Conservation (phyloP, 2,888 invertebrate genomes). For the Ectropis crepuscularia region DNA sequence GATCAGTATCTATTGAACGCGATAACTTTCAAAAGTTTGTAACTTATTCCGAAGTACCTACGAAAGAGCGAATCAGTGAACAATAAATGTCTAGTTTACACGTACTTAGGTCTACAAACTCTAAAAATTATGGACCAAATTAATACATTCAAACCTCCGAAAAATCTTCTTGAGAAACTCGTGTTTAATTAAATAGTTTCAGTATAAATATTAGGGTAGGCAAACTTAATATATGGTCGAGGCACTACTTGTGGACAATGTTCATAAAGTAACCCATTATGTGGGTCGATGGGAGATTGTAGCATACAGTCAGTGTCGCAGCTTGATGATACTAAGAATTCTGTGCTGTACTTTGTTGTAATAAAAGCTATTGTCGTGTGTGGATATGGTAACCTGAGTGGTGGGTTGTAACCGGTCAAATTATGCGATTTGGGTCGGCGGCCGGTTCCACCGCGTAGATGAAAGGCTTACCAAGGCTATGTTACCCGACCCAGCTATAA, state of each 20-base stretch:
- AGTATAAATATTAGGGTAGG: conserved; percentile 24
- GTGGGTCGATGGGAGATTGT: conserved; percentile 39
- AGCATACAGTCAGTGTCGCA: conserved; percentile 27
- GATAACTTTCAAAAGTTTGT: conserved; percentile 4
- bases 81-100: conserved; percentile 1
- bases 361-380: conserved; percentile 36
- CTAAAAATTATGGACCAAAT: too few relatives aligned
- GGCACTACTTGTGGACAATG: conserved; percentile 30
- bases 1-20: conserved; percentile 5
- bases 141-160: too few relatives aligned
- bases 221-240: conserved; percentile 14
- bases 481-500: conserved; percentile 53
- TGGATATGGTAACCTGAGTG: conserved; percentile 24
- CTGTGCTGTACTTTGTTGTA: conserved; percentile 22
- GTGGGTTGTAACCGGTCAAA: conserved; percentile 50
- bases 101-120: background rate
- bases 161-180: conserved; percentile 11
- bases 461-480: conserved; percentile 63
- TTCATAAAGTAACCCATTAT: conserved; percentile 42
- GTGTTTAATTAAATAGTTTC: conserved; percentile 25
- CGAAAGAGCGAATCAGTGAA: background rate
- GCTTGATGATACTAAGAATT: conserved; percentile 13
- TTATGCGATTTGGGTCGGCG: conserved; percentile 56
- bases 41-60: background rate
- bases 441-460: conserved; percentile 51